Conservation (phyloP, 2,797 vertebrate genomes). For the Meriones psammophilus region DNA sequence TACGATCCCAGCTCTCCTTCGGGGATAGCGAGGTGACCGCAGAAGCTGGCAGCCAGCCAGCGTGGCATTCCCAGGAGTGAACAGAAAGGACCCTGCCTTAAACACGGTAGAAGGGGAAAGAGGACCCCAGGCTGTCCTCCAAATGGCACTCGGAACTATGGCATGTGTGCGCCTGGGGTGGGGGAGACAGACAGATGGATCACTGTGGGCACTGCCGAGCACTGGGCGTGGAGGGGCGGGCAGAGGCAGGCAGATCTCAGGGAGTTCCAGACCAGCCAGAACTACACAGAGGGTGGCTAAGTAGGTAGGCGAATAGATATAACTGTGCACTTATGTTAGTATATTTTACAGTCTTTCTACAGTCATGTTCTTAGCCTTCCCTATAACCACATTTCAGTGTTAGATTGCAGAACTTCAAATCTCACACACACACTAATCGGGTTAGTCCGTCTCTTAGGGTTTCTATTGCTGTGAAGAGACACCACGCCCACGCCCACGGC, state of each 20-base stretch:
- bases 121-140: background rate
- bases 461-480: background rate
- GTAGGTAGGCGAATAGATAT: background rate
- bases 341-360: background rate
- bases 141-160: background rate
- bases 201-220: no score
- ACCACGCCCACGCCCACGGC: background rate
- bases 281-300: background rate
- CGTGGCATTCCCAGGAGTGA: background rate
- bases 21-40: background rate
- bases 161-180: background rate
- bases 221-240: no score
- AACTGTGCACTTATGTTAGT: background rate
- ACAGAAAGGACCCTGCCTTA: background rate
- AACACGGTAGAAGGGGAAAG: background rate
- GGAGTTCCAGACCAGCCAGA: background rate
- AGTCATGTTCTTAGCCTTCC: background rate
- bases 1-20: background rate
- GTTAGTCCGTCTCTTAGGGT: background rate
- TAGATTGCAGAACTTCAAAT: background rate
- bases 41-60: background rate
- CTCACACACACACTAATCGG: background rate
- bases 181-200: background rate
- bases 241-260: background rate
- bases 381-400: background rate